Conservation (phyloP, 2,797 vertebrate genomes). For the Podargus strigoides region DNA sequence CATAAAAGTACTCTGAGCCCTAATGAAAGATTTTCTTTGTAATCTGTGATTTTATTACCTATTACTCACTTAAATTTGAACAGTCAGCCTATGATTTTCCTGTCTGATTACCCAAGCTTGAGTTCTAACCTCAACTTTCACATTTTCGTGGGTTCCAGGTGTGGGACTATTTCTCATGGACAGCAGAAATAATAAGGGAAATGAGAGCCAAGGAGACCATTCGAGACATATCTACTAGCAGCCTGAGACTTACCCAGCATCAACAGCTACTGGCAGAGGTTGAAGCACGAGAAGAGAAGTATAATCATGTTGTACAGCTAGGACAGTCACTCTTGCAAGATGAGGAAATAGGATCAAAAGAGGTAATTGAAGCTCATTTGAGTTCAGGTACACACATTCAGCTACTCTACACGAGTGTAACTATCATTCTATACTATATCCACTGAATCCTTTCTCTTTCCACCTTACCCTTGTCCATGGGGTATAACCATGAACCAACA, state of each 20-base stretch:
- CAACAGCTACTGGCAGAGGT: conserved; percentile 83
- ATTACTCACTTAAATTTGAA: not conserved
- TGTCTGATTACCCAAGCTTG: not conserved
- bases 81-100: not conserved
- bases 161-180: conserved; percentile 83
- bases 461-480: not conserved
- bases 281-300: conserved; percentile 76
- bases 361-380: conserved; percentile 68
- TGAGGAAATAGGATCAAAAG: conserved; percentile 55
- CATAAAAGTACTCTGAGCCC: not conserved
- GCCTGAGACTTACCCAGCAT: conserved; percentile 78
- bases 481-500: not conserved
- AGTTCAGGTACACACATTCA: not conserved
- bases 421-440: not conserved
- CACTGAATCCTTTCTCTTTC: not conserved
- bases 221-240: conserved; percentile 74
- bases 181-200: conserved; percentile 72
- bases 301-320: conserved; percentile 66
- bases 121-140: not conserved
- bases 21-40: not conserved
- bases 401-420: not conserved
- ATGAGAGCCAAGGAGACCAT: conserved; percentile 81
- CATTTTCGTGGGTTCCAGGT: conserved; percentile 68
- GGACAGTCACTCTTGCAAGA: conserved; percentile 76
- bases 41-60: not conserved